Evolutionary conservation across 2,797 vertebrate genomes (phyloP), one percentile per base, ranked within the genome.

Genomic region (Tenualosa ilisha): DNA sequence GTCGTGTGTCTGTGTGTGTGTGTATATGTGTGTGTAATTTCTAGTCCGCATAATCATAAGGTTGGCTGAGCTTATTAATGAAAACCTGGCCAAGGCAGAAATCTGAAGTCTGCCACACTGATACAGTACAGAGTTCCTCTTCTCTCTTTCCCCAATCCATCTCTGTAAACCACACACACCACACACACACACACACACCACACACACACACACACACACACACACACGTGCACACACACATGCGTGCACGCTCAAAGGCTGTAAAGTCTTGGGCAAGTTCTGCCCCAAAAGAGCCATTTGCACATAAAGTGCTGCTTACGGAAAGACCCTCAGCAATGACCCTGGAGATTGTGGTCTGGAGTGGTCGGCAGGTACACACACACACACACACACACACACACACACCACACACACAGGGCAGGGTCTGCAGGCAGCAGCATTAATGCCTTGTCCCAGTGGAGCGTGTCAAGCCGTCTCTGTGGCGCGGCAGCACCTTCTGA

Each of bases 21-120:
- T 31, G 63, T 31, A 6, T 68, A n/a, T 9, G 1, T 6, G 61
- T 9, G 68, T 40, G 68, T 40, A 85, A 68, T 12, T 88, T 85
- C 91, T 90, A 83, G 89, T 94, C 93, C 91, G 92, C 93, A 94
- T 94, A 94, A 94, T 92, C 91, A 90, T 89, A 91, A 91, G 88
- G 86, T 89, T 92, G 88, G 87, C 88, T 89, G 88, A 91, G 91
- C 86, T 91, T 88, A 92, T 95, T 94, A 94, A 94, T 92, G 93
- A 90, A 89, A 90, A 86, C 87, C 91, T 87, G 91, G 93, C 89
- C 88, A 88, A 89, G 91, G 86, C 72, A 59, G 54, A 59, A 22
- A 59, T 5, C 11, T 53, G 13, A 53, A 53, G 51, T 53, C 51
- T 53, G 51, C 51, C 51, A 0, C 51, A 53, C 51, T 37, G 26